phyloP scores from a whole-genome alignment of 2,113 vertebrate species.

The Hystrix cristata region DNA sequence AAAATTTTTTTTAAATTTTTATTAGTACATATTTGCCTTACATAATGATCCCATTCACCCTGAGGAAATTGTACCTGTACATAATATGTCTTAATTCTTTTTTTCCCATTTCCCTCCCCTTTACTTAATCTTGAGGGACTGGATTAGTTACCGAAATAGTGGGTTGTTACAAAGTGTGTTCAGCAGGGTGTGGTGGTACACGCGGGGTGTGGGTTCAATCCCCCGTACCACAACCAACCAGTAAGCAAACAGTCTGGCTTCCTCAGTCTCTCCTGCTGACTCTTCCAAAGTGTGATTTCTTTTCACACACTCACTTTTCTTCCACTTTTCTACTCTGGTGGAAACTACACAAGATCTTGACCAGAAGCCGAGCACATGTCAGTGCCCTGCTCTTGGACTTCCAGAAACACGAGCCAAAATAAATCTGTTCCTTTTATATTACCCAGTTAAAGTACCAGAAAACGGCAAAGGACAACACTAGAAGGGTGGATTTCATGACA shows the following conservation, averaged over 20 bases:
- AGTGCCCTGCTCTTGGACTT: not conserved
- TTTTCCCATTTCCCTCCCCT: too few relatives aligned
- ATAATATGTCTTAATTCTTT: too few relatives aligned
- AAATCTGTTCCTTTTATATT: not conserved
- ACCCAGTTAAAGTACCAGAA: not conserved
- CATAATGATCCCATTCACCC: too few relatives aligned
- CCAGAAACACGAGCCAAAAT: not conserved
- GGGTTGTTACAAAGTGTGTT: not conserved
- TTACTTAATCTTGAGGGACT: not conserved
- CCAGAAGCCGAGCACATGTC: not conserved
- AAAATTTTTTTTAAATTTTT: too few relatives aligned
- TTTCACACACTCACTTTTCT: not conserved
- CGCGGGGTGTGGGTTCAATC: too few relatives aligned
- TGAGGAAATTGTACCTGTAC: too few relatives aligned
- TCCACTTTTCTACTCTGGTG: not conserved
- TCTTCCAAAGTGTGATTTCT: not conserved
- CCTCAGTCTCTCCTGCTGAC: not conserved
- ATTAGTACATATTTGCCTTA: too few relatives aligned
- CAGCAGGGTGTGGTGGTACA: too few relatives aligned
- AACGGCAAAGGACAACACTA: not conserved
- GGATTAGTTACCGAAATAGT: not conserved
- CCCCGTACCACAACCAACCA: too few relatives aligned
- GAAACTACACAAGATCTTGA: not conserved
- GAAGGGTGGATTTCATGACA: not conserved
- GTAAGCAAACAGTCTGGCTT: not conserved